A percentile compares a stretch with the other conserved stretches of the same genome.
These are phyloP conservation scores for Cyclophora albipunctata DNA, from an alignment of 2,888 invertebrate genomes.

Conservation along the genomic window DNA sequence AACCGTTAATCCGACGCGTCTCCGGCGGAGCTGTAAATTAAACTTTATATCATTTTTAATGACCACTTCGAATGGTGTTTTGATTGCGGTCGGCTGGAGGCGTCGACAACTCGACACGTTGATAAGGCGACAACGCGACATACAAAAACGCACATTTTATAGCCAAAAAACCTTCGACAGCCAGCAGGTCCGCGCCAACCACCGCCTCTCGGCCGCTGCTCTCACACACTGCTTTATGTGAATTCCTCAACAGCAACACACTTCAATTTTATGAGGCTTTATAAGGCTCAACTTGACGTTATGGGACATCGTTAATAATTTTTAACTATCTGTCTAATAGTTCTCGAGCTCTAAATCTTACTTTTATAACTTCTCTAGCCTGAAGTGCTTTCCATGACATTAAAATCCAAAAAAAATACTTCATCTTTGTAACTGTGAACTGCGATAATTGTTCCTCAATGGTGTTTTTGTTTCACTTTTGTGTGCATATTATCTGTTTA, in stretches of 20 bases:
- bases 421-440: constrained; percentile 6
- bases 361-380: constrained; percentile 23
- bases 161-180: constrained; percentile 48
- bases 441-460: constrained; percentile 1
- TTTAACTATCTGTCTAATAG: constrained; percentile 48
- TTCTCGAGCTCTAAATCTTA: constrained; percentile 34
- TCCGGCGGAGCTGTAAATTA: constrained; percentile 62
- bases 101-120: constrained; percentile 74
- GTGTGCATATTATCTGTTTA: constrained; percentile 37
- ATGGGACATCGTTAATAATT: constrained; percentile 54
- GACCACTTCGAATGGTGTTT: constrained; percentile 69
- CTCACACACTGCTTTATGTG: constrained; percentile 51
- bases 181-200: constrained; percentile 10
- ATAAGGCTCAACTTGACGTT: constrained; percentile 49
- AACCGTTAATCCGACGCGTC: constrained; percentile 62
- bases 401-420: constrained; percentile 9
- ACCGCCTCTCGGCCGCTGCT: constrained; percentile 17
- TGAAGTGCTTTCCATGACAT: constrained; percentile 8
- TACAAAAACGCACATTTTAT: constrained; percentile 66
- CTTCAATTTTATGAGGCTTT: constrained; percentile 59
- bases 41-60: constrained; percentile 75
- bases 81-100: constrained; percentile 72
- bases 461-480: constrained; percentile 36
- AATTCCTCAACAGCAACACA: constrained; percentile 59
- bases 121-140: constrained; percentile 65